These are phyloP conservation scores for Lemur catta DNA, from an alignment of 2,797 vertebrate genomes.

Conservation along the genomic window DNA sequence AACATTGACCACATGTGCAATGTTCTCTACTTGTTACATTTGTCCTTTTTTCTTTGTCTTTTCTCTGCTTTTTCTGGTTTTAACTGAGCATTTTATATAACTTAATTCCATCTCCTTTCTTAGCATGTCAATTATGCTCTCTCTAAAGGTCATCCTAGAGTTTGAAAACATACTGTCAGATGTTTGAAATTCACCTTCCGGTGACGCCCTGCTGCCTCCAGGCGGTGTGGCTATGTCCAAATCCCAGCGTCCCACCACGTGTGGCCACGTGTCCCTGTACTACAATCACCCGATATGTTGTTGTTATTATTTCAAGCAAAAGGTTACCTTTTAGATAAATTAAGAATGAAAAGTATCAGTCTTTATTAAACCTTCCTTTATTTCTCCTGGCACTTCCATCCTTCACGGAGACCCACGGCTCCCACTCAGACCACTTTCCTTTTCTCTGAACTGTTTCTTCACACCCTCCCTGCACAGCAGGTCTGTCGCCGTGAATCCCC, in stretches of 20 bases:
- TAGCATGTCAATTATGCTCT: neutral
- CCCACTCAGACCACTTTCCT: neutral
- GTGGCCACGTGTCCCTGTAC: accelerated
- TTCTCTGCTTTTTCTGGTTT: neutral
- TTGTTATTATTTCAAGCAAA: neutral
- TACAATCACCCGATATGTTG: accelerated
- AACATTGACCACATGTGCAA: too few relatives aligned
- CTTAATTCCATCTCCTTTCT: neutral
- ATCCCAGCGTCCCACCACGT: neutral
- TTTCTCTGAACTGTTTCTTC: neutral
- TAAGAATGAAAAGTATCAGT: neutral
- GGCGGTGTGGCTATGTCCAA: accelerated
- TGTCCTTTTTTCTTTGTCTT: neutral
- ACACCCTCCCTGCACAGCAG: neutral
- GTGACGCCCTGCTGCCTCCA: accelerated
- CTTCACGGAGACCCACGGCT: neutral
- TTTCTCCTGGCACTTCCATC: neutral
- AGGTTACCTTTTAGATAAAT: neutral
- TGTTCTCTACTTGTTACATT: neutral
- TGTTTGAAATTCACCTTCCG: neutral
- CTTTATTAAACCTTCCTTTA: neutral
- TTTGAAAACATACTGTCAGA: neutral
- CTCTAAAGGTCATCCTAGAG: neutral
- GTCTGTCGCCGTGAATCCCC: neutral
- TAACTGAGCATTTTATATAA: neutral